A percentile compares a stretch with the other conserved stretches of the same genome.
Evolutionary conservation across 1,140 invertebrate genomes (phyloP).

Genomic region (Drosophila leontia): DNA sequence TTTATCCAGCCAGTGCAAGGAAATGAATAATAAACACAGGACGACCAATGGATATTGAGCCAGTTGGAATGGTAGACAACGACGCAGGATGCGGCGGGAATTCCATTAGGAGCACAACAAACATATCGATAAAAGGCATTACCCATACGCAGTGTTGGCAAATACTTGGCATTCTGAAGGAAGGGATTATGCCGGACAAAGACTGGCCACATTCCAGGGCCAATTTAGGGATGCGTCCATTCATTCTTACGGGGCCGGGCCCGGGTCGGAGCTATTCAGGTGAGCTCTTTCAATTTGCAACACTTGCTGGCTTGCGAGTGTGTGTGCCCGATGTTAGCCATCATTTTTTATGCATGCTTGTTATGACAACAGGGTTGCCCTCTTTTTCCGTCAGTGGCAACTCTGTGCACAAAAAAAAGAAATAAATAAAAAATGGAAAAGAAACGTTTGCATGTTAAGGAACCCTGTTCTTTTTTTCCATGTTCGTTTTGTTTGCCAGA

Average conservation of each 20-base stretch:
- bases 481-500: conserved; percentile 45
- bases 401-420: conserved; percentile 18
- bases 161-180: not conserved
- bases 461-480: conserved; percentile 17
- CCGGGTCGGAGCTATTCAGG: conserved; percentile 10
- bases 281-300: conserved; percentile 37
- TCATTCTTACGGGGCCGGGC: not conserved
- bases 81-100: not conserved
- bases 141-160: conserved; percentile 28
- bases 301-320: conserved; percentile 20
- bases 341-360: conserved; percentile 71
- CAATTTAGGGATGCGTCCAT: conserved; percentile 1
- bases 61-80: conserved; percentile 3
- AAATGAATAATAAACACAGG: conserved; percentile 50
- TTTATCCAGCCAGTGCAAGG: conserved; percentile 24
- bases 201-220: conserved; percentile 16
- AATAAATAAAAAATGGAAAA: conserved; percentile 2
- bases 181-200: not conserved
- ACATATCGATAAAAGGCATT: conserved; percentile 25
- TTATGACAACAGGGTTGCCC: conserved; percentile 60
- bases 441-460: conserved; percentile 58
- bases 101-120: conserved; percentile 28
- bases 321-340: conserved; percentile 10
- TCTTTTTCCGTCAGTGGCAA: conserved; percentile 32
- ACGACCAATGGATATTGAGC: conserved; percentile 18